Conservation (phyloP, 2,888 invertebrate genomes). For the Autographa pulchrina region DNA sequence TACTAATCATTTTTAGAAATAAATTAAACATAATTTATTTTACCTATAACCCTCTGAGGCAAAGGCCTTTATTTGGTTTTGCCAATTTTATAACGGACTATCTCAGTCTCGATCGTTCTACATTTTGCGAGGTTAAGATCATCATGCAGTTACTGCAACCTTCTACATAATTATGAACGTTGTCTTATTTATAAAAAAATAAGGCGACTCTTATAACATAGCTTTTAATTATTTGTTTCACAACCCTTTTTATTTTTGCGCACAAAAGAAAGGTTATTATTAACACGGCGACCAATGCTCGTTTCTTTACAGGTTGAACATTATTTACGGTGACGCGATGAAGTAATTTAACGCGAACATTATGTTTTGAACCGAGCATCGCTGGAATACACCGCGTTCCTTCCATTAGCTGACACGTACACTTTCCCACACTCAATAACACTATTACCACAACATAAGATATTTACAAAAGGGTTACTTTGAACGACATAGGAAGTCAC, state of each 20-base stretch:
- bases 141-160: no score
- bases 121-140: no score
- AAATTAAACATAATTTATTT: no score
- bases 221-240: no score
- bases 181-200: no score
- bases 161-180: no score
- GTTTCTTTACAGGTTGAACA: neutral
- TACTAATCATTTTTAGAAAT: no score
- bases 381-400: constrained; percentile 17
- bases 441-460: constrained; percentile 3
- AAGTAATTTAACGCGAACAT: constrained; percentile 9
- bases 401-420: constrained; percentile 34
- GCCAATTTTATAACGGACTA: neutral
- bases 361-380: constrained; percentile 8
- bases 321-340: neutral
- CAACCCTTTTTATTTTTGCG: neutral
- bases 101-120: no score
- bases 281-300: neutral
- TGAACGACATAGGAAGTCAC: neutral
- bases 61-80: neutral
- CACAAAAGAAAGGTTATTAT: neutral
- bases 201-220: no score
- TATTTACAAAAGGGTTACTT: constrained; percentile 15
- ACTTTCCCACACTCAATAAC: constrained; percentile 36
- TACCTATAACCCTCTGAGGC: constrained; percentile 2